Percentiles rank a stretch among this genome's conserved stretches.
phyloP scores from a whole-genome alignment of 2,797 vertebrate genomes.

The Diplodus sargus region DNA sequence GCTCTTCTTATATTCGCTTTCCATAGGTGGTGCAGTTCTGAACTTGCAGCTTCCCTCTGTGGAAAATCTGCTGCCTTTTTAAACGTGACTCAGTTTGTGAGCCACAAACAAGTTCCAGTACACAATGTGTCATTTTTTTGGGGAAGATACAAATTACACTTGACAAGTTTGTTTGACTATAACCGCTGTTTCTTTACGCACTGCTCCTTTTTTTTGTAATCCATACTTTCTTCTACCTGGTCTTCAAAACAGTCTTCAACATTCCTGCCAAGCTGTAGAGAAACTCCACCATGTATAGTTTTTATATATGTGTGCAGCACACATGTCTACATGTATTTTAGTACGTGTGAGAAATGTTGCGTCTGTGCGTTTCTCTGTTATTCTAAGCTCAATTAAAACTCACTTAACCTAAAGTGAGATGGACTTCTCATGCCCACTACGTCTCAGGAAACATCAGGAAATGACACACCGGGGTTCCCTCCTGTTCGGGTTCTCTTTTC shows the following conservation, averaged over 20 bases:
- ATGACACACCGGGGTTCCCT: constrained; percentile 35
- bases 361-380: constrained; percentile 32
- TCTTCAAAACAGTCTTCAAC: constrained; percentile 9
- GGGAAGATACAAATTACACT: neutral
- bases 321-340: constrained; percentile 10
- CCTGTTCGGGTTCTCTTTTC: neutral
- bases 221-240: neutral
- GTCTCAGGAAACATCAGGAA: constrained; percentile 50
- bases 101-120: neutral
- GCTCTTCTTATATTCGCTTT: neutral
- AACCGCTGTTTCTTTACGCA: neutral
- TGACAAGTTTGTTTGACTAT: too few species aligned
- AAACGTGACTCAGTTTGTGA: neutral
- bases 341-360: constrained; percentile 25
- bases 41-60: neutral
- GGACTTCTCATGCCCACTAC: constrained; percentile 4
- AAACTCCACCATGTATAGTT: neutral
- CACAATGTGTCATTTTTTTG: neutral
- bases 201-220: neutral
- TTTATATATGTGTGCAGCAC: neutral
- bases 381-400: constrained; percentile 62
- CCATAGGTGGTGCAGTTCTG: neutral
- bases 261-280: neutral
- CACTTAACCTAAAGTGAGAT: constrained; percentile 28
- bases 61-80: neutral